A percentile compares a stretch with the other conserved stretches of the same genome.
Evolutionary conservation across 2,797 vertebrate genomes (phyloP).

Genomic region (Eleutherodactylus coqui): DNA sequence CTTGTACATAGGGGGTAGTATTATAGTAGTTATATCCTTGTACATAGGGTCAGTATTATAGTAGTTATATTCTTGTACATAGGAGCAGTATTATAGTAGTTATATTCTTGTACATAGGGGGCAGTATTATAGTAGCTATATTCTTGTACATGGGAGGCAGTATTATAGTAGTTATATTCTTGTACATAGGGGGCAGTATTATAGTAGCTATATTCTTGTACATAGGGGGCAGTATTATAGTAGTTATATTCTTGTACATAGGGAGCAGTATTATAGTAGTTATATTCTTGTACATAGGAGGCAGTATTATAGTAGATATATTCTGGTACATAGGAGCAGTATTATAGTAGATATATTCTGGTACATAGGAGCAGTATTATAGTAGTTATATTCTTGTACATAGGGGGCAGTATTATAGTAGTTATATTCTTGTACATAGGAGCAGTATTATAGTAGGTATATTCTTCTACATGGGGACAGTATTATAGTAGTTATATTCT

Average conservation of each 20-base stretch:
- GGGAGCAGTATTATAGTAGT: background rate
- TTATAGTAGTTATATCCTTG: constrained; percentile 18
- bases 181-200: background rate
- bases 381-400: constrained; percentile 9
- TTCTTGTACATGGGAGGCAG: background rate
- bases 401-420: background rate
- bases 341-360: constrained; percentile 13
- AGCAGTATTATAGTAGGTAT: constrained; percentile 15
- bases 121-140: constrained; percentile 21
- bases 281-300: background rate
- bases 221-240: background rate
- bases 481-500: constrained; percentile 21
- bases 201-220: constrained; percentile 5
- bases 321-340: constrained; percentile 5
- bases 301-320: constrained; percentile 18
- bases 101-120: constrained; percentile 7
- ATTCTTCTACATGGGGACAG: background rate
- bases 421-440: constrained; percentile 11
- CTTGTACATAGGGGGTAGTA: background rate
- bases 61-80: constrained; percentile 7
- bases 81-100: background rate
- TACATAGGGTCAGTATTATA: background rate
- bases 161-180: constrained; percentile 23
- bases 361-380: constrained; percentile 1
- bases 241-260: constrained; percentile 15